A percentile compares a stretch with the other conserved stretches of the same genome.
Conservation (phyloP, 2,113 vertebrate species). For the Gallinago jamesoni region DNA sequence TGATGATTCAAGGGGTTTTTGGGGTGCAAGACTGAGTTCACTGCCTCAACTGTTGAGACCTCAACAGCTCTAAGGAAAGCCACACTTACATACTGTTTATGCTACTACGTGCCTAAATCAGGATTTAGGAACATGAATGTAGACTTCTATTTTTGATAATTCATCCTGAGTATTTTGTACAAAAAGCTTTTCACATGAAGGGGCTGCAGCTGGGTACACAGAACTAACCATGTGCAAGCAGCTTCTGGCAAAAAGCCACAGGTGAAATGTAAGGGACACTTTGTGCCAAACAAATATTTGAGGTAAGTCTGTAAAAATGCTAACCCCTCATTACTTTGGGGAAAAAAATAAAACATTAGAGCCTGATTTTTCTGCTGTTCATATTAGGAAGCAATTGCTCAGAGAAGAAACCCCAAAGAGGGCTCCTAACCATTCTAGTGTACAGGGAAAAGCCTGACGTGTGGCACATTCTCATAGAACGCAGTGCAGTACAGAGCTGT, state of each 20-base stretch:
- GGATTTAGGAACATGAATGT: not conserved
- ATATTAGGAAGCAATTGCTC: not conserved
- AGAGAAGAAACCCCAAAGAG: not conserved
- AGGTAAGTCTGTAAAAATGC: not conserved
- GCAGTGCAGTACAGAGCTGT: fast-evolving
- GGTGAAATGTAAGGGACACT: not conserved
- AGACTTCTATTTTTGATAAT: not conserved
- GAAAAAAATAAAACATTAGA: not conserved
- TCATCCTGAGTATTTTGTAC: not conserved
- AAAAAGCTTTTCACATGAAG: not conserved
- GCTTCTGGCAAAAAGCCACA: not conserved
- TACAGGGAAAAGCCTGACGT: not conserved
- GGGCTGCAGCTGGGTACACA: constrained; percentile 39
- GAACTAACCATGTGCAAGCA: not conserved
- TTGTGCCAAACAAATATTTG: not conserved
- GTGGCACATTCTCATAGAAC: not conserved
- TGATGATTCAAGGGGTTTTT: not conserved
- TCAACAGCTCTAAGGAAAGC: not conserved
- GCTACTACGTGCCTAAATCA: not conserved
- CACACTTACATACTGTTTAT: no score
- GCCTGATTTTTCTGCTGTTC: not conserved
- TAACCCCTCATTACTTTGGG: not conserved
- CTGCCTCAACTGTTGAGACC: not conserved
- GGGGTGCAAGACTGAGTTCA: not conserved
- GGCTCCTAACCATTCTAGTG: not conserved